A percentile compares a stretch with the other conserved stretches of the same genome.
Evolutionary conservation across 2,797 vertebrate species (phyloP).

Genomic region (Tinamus major): DNA sequence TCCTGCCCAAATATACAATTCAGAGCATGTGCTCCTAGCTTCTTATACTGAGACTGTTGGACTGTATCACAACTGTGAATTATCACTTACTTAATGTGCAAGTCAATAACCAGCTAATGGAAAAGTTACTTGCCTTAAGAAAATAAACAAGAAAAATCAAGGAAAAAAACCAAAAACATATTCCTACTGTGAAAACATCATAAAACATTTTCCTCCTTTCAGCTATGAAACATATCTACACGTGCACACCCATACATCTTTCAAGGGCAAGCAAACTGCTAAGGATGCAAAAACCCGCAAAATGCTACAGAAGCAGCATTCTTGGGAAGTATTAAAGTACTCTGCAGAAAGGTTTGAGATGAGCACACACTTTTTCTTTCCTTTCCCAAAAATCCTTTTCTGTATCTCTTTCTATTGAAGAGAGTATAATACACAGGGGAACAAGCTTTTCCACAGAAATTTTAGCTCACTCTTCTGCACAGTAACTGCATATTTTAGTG

Average conservation of each 20-base stretch:
- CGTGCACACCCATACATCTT: not conserved
- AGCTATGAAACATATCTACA: not conserved
- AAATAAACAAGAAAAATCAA: not conserved
- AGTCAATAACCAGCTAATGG: not conserved
- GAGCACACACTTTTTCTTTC: not conserved
- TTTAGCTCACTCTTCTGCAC: not conserved
- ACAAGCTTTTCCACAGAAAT: not conserved
- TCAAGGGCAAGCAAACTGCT: not conserved
- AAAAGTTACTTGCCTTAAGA: not conserved
- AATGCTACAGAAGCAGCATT: rapidly evolving
- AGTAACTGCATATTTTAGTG: not conserved
- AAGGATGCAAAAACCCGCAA: not conserved
- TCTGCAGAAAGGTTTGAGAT: rapidly evolving
- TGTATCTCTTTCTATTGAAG: not conserved
- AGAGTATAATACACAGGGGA: not conserved
- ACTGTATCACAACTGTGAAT: not conserved
- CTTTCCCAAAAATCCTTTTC: not conserved
- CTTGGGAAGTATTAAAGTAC: not conserved
- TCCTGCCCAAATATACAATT: not conserved
- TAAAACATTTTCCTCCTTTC: not conserved
- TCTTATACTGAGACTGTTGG: not conserved
- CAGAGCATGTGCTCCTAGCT: not conserved
- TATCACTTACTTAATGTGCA: not conserved
- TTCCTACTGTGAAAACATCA: not conserved
- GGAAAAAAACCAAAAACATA: too few species aligned